A percentile compares a stretch with the other conserved stretches of the same genome.
Evolutionary conservation across 2,113 vertebrate genomes (phyloP).

Genomic region (Chaetorhynchus papuensis): DNA sequence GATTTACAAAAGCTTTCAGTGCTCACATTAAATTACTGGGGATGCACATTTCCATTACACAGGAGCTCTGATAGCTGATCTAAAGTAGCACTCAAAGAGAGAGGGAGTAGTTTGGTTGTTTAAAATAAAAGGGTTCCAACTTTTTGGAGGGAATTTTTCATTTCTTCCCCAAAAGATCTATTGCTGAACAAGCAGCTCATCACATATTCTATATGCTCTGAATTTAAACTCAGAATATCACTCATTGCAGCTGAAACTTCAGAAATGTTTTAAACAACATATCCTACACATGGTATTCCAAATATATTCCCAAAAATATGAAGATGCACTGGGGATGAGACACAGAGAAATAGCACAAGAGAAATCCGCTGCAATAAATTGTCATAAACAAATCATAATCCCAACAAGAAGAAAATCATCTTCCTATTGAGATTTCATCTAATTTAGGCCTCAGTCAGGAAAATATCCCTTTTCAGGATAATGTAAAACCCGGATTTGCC

Average conservation of each 20-base stretch:
- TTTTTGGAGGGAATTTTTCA: not conserved
- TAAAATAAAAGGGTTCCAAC: not conserved
- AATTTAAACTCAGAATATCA: not conserved
- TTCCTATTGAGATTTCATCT: not conserved
- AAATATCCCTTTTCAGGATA: not conserved
- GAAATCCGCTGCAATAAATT: not conserved
- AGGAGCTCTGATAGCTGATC: not conserved
- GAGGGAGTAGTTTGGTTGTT: not conserved
- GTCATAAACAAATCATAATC: not conserved
- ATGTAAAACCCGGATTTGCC: not conserved
- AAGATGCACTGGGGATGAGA: not conserved
- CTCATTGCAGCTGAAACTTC: not conserved
- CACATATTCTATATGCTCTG: not conserved
- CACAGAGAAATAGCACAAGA: not conserved
- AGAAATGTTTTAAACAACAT: not conserved
- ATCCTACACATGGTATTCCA: not conserved
- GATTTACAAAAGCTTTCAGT: conserved; percentile 45
- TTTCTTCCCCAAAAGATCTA: not conserved
- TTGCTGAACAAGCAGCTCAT: not conserved
- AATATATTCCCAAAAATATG: not conserved
- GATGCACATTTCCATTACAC: not conserved
- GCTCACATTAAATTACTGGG: conserved; percentile 16
- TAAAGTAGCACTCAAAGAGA: not conserved
- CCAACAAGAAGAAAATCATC: not conserved
- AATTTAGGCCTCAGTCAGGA: not conserved